phyloP scores from a whole-genome alignment of 2,888 invertebrate genomes.

The Drosophila engyochracea region DNA sequence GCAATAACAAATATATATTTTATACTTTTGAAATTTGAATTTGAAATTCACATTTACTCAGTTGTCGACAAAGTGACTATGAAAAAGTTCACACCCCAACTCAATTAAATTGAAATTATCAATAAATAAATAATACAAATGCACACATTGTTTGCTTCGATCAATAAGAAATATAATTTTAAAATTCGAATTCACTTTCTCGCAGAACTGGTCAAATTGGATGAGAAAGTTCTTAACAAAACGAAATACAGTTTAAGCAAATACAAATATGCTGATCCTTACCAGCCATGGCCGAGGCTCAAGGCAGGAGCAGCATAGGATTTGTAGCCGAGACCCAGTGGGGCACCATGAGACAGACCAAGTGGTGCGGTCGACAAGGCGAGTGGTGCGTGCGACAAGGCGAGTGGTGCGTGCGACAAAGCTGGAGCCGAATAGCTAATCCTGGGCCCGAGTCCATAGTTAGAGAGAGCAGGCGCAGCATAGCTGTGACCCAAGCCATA shows the following conservation, averaged over 20 bases:
- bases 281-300: conserved; percentile 80
- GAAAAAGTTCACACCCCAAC: neutral
- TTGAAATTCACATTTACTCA: neutral
- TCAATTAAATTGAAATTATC: neutral
- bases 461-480: conserved; percentile 35
- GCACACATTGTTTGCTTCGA: conserved; percentile 11
- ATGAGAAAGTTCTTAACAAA: conserved; percentile 22
- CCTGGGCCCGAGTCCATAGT: conserved; percentile 42
- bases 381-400: conserved; percentile 12
- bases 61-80: neutral
- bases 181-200: conserved; percentile 24
- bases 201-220: conserved; percentile 11
- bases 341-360: conserved; percentile 23
- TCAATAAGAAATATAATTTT: conserved; percentile 33
- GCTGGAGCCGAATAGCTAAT: conserved; percentile 67
- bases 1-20: neutral
- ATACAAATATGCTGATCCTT: conserved; percentile 28
- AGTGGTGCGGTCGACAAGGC: conserved; percentile 5
- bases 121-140: neutral
- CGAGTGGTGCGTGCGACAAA: conserved; percentile 49
- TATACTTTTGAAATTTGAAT: neutral
- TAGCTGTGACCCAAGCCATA: conserved; percentile 67
- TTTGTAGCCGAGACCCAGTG: conserved; percentile 49
- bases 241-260: conserved; percentile 42
- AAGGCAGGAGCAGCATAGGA: conserved; percentile 85